A percentile compares a stretch with the other conserved stretches of the same genome.
These are phyloP conservation scores for Madoqua kirkii DNA, from an alignment of 2,113 vertebrate species.

Conservation along the genomic window DNA sequence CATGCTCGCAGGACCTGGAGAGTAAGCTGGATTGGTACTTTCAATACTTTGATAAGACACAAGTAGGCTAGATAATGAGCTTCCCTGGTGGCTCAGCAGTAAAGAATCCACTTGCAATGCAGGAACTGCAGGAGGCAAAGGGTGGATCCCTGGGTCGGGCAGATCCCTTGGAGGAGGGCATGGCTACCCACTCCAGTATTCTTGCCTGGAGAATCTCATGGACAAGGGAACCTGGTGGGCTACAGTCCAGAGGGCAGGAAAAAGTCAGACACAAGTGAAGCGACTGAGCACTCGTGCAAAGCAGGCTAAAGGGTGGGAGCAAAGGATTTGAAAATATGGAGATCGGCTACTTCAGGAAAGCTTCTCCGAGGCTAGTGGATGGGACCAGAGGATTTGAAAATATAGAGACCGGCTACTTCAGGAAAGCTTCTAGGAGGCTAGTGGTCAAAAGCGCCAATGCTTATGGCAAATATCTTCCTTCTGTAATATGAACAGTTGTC, in stretches of 20 bases:
- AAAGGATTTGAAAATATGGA: not conserved
- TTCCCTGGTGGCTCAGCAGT: not conserved
- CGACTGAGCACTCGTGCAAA: not conserved
- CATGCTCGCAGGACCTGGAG: not conserved
- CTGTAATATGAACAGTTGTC: not conserved
- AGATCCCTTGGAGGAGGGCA: not conserved
- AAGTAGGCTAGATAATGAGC: not conserved
- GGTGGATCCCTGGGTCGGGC: not conserved
- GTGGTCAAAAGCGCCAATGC: not conserved
- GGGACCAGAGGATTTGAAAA: not conserved
- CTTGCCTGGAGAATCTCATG: not conserved
- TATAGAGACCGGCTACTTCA: not conserved
- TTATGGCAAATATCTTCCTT: not conserved
- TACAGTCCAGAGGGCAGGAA: not conserved
- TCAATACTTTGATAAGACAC: not conserved
- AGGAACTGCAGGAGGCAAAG: not conserved
- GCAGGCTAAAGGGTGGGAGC: not conserved
- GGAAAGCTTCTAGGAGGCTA: not conserved
- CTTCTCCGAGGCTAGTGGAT: not conserved
- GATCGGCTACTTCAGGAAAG: not conserved
- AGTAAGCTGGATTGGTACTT: not conserved
- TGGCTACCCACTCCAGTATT: not conserved
- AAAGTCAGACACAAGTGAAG: not conserved
- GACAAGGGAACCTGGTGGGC: accelerated
- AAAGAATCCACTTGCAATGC: not conserved